Evolutionary conservation across 2,113 vertebrate genomes (phyloP).

Genomic region (Carassius gibelio): DNA sequence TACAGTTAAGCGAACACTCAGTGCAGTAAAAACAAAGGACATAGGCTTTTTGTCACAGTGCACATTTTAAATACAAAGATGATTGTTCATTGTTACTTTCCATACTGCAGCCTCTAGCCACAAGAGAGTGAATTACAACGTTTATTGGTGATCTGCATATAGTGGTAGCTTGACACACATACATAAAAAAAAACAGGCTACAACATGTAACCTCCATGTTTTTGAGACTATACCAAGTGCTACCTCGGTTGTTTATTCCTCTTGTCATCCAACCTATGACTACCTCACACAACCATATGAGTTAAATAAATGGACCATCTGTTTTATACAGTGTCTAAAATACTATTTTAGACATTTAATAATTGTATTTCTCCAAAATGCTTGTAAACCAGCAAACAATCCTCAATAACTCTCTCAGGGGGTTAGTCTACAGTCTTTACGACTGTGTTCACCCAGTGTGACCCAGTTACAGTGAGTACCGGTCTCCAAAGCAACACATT

Average conservation of each 20-base stretch:
- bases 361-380: background rate
- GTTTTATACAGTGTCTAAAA: background rate
- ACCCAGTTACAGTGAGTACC: constrained; percentile 50
- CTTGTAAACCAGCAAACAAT: constrained; percentile 2
- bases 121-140: constrained; percentile 73
- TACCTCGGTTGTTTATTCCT: constrained; percentile 19
- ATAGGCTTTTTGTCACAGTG: constrained; percentile 81
- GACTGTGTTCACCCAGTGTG: constrained; percentile 47
- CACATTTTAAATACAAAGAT: constrained; percentile 79
- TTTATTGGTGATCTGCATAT: constrained; percentile 71
- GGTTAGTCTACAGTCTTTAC: constrained; percentile 7
- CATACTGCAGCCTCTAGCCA: constrained; percentile 64
- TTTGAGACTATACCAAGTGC: constrained; percentile 9
- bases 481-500: constrained; percentile 51
- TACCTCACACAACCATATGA: background rate
- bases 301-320: constrained; percentile 15
- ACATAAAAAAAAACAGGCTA: constrained; percentile 50
- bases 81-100: constrained; percentile 81
- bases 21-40: constrained; percentile 81
- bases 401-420: background rate
- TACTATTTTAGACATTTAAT: background rate
- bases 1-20: constrained; percentile 79
- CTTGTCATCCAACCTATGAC: background rate
- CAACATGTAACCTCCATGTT: constrained; percentile 61
- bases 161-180: constrained; percentile 70